These are phyloP conservation scores for Muscidifurax raptorellus DNA, from an alignment of 1,140 invertebrate genomes.

Conservation along the genomic window DNA sequence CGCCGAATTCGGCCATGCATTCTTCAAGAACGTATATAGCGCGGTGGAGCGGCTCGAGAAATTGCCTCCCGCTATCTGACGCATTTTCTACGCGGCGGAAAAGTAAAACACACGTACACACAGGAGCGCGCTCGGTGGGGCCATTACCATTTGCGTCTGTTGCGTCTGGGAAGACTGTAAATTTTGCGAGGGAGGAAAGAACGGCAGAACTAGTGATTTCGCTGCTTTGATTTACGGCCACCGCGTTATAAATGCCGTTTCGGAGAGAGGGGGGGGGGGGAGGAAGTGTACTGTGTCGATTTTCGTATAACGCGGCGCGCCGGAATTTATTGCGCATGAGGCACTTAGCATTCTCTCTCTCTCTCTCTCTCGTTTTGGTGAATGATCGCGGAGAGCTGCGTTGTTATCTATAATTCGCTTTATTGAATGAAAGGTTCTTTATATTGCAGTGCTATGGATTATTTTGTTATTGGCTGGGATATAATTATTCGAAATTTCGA, in stretches of 20 bases:
- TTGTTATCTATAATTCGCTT: constrained; percentile 25
- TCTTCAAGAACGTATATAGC: neutral
- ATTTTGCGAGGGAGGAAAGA: constrained; percentile 15
- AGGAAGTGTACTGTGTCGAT: constrained; percentile 17
- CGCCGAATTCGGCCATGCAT: neutral
- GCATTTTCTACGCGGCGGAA: constrained; percentile 12
- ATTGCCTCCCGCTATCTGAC: neutral
- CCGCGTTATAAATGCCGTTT: constrained; percentile 25
- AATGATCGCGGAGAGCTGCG: neutral
- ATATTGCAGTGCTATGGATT: neutral
- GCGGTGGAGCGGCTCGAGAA: neutral
- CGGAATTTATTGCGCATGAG: constrained; percentile 7
- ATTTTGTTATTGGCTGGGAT: neutral
- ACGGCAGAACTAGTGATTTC: constrained; percentile 48
- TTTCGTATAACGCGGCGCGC: neutral
- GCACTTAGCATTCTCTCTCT: constrained; percentile 22
- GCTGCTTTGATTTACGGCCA: constrained; percentile 32
- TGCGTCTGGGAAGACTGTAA: constrained; percentile 23
- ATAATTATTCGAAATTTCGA: no score
- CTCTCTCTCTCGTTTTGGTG: neutral
- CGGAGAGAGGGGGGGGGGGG: neutral
- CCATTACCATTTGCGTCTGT: constrained; percentile 29
- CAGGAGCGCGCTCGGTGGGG: neutral
- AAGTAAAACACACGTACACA: neutral
- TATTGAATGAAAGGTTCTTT: constrained; percentile 4